Base-by-base conservation (phyloP, 2,888 invertebrate genomes). In the Helleia helle region DNA sequence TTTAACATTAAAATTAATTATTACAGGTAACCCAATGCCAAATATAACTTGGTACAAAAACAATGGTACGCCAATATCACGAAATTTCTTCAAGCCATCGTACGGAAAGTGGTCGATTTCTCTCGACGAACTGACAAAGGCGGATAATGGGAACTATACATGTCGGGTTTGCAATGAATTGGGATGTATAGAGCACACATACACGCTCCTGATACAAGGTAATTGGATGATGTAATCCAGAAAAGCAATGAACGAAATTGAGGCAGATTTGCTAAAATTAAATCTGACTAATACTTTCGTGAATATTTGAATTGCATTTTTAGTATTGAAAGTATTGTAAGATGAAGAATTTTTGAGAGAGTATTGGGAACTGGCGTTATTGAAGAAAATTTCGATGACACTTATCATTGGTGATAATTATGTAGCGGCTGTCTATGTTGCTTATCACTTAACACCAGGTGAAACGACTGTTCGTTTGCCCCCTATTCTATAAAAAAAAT, bases 31-130 rank as follows among this genome's bases (percentile, higher is more conserved):
- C 41, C 58, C 58, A 36, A 58, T 86, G 39, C 95, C 95, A 2
- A 95, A 92, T 58, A 92, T 96, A 47, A 93, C 92, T 1, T 96
- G 96, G 96, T 89, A 87, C 43, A 93, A 93, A 67, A 90, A 95
- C 68, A 90, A 88, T 40, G 83, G 86, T 43, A 81, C 83, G 8
- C 89, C 89, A 1, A 89, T 90, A 38, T 74, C 86, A 31, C 85
- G 92, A 28, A 86, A 86, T 15, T 87, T 91, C 51, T 93, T 92
- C 15, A 86, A 86, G 25, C 87, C 91, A 1, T 86, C 86, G n/a
- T 87, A 85, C 54, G 87, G 87, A n/a, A 91, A 90, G 56, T 93
- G 92, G 92, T 87, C 89, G 0, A 83, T 95, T 41, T 79, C 86
- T 5, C 77, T 98, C 54, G 93, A 94, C 52, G 95, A 96, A 59